These are phyloP conservation scores for Rachycentron canadum DNA, from an alignment of 2,797 vertebrate genomes.

Conservation along the genomic window DNA sequence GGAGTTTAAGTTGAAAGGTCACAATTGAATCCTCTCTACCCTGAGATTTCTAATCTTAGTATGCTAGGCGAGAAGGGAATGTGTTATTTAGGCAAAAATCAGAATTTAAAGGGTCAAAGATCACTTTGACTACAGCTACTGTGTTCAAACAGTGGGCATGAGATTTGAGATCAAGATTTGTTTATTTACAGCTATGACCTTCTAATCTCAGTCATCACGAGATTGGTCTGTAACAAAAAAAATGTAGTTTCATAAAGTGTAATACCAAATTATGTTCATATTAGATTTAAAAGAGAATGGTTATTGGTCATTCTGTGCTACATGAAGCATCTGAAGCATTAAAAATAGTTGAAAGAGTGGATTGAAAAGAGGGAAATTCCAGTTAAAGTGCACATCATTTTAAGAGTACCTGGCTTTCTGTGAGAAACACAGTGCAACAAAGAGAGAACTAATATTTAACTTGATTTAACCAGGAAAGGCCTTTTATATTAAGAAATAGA, in stretches of 20 bases:
- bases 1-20: conserved; percentile 59
- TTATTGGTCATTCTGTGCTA: neutral
- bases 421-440: neutral
- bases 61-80: conserved; percentile 15
- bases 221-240: conserved; percentile 6
- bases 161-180: conserved; percentile 40
- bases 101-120: conserved; percentile 41
- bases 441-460: neutral
- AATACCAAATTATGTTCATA: neutral
- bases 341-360: neutral
- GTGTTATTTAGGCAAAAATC: conserved; percentile 29
- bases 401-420: neutral
- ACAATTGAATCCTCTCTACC: conserved; percentile 37
- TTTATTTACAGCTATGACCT: conserved; percentile 28
- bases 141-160: conserved; percentile 29
- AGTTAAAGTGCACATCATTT: neutral
- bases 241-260: neutral
- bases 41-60: conserved; percentile 47
- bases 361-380: neutral
- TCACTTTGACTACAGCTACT: conserved; percentile 34
- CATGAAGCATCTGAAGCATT: neutral
- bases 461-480: neutral
- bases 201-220: conserved; percentile 24
- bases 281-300: neutral
- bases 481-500: neutral